These are phyloP conservation scores for Psephotus haematonotus DNA, from an alignment of 2,113 vertebrate species.

Conservation along the genomic window DNA sequence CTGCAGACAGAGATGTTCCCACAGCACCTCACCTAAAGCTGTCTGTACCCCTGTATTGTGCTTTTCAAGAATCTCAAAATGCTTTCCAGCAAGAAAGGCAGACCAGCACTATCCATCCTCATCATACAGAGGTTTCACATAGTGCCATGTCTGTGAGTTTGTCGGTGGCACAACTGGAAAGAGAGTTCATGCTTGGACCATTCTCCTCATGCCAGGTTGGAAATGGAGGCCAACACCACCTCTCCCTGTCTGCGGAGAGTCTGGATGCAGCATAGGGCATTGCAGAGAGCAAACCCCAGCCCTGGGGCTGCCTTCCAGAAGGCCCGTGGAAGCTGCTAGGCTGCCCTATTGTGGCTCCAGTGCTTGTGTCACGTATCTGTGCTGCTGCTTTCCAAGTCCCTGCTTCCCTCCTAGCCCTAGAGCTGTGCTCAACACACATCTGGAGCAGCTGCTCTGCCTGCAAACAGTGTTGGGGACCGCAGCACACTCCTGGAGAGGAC, in stretches of 20 bases:
- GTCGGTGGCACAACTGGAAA: not conserved
- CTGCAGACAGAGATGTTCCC: not conserved
- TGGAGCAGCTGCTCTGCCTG: constrained; percentile 18
- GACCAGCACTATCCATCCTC: not conserved
- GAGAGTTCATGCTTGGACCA: not conserved
- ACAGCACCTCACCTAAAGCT: not conserved
- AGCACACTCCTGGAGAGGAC: not conserved
- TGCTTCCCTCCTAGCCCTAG: not conserved
- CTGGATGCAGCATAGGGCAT: not conserved
- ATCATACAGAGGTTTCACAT: not conserved
- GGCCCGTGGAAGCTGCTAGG: not conserved
- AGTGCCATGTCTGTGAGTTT: not conserved
- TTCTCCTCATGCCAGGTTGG: not conserved
- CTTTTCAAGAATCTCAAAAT: not conserved
- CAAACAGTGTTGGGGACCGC: rapidly evolving
- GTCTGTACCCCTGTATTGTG: not conserved
- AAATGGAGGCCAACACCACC: not conserved
- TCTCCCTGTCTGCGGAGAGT: not conserved
- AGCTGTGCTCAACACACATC: not conserved
- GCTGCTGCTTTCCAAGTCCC: not conserved
- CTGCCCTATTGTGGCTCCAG: not conserved
- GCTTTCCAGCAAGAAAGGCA: not conserved
- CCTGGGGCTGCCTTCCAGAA: not conserved
- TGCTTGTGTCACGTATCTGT: not conserved
- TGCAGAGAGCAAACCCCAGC: not conserved